Evolutionary conservation across 2,888 invertebrate genomes (phyloP), one percentile per base, ranked within the genome.

Genomic region (Sarcophaga caerulescens): DNA sequence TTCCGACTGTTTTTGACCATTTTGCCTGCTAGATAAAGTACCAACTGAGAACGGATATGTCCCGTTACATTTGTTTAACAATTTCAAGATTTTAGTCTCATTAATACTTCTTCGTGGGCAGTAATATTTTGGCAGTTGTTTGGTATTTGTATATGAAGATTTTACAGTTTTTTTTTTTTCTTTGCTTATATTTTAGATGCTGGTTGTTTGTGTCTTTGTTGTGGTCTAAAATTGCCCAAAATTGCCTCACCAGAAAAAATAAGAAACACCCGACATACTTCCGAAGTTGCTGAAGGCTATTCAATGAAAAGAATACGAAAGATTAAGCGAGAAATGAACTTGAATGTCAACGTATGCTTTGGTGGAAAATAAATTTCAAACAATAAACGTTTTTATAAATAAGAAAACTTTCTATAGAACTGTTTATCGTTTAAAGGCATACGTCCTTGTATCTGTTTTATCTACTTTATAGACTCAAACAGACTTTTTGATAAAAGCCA

Each of bases 161-260:
- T 47, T 47, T 14, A 47, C 11, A 12, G 21, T 47, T 17, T 66
- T 35, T 52, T 66, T 62, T 44, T 47, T 44, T 71, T 62, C 68
- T 23, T 47, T 63, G 74, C 78, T 78, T 81, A 65, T 74, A 35
- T 77, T 65, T 52, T n/a, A 25, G 52, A 65, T 63, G 73, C 65
- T 76, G n/a, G 35, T 84, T 70, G 21, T 79, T 4, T 74, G 66
- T 65, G 21, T 52, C 60, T 59, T 47, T 79, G 25, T 85, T 70
- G 63, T 73, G 74, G 78, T 66, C 35, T 35, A 8, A 35, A 35
- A 35, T 59, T 68, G 14, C 5, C n/a, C 11, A 78, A 85, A 81
- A 10, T 35, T 35, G 35, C 2, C 35, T 35, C 35, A 35, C 35
- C 8, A 52, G 52, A 66, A 66, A 19, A 44, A 44, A 66, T 19